Evolutionary conservation across 1,140 invertebrate species (phyloP), one percentile per base, ranked within the genome.

Genomic region (Atta colombica): DNA sequence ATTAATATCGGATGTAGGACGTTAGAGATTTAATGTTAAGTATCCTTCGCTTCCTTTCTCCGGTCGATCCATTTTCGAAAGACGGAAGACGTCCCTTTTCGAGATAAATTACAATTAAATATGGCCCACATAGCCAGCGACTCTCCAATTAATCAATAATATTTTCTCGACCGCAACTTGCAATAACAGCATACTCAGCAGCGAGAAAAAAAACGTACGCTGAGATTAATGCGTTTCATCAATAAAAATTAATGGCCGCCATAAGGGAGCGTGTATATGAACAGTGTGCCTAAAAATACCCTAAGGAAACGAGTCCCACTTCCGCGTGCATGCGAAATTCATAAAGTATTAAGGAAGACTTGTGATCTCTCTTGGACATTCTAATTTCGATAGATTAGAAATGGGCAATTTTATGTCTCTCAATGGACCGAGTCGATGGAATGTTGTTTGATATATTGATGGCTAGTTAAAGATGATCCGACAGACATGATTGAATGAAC

Each of bases 71-170:
- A n/a, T 82, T 82, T 72, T 45, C 35, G 53, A 60, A 72, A 82
- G 35, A 58, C 66, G 66, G 39, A 78, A 78, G 39, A 78, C 31
- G 60, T 60, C 18, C 25, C 7, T 58, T 74, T 39, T 58, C 35
- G n/a, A 58, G 25, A 84, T 84, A 75, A 84, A 75, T 75, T 51
- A 84, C 69, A 84, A 84, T 84, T 84, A 84, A 84, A 75, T 25
- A 61, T n/a, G 14, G 35, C 66, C 53, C 58, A 84, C 69, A 63
- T 80, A 21, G 55, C 28, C 31, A 39, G n/a, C 55, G 45, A 61
- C 28, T 84, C 55, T 61, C 14, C 39, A 49, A 84, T 84, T 75
- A 75, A 75, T 74, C 80, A 63, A 84, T 61, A 84, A 82, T 31
- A 74, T 75, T 75, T 84, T 75, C 55, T 75, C 55, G n/a, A 63